A percentile compares a stretch with the other conserved stretches of the same genome.
phyloP scores from a whole-genome alignment of 2,797 vertebrate species.

The Syncerus caffer region DNA sequence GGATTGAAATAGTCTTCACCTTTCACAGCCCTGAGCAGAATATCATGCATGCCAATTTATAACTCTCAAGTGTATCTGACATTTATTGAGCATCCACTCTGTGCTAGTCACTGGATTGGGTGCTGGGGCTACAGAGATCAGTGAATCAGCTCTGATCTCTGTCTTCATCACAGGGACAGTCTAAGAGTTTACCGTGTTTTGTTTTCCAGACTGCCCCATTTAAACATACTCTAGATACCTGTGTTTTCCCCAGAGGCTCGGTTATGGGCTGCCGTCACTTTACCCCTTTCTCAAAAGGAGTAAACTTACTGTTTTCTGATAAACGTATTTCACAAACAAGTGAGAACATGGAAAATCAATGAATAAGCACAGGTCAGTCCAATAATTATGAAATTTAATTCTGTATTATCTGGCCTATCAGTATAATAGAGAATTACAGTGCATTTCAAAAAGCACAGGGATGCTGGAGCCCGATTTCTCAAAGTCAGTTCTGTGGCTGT shows the following conservation, averaged over 20 bases:
- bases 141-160: background rate
- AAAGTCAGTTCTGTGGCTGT: background rate
- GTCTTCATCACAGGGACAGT: background rate
- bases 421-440: background rate
- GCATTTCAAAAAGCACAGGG: background rate
- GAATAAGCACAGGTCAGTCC: background rate
- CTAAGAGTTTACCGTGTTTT: background rate
- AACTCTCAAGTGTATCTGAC: background rate
- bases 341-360: background rate
- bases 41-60: background rate
- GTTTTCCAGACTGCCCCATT: background rate
- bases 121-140: background rate
- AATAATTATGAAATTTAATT: slow-evolving; percentile 13
- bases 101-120: background rate
- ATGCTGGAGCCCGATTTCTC: background rate
- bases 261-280: background rate
- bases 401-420: background rate
- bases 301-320: background rate
- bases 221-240: background rate
- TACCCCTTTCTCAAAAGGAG: background rate
- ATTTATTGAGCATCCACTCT: background rate
- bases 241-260: background rate
- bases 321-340: background rate
- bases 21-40: background rate
- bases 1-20: background rate